A percentile compares a stretch with the other conserved stretches of the same genome.
Evolutionary conservation across 1,140 invertebrate genomes (phyloP).

Genomic region (Doryteuthis pealeii): DNA sequence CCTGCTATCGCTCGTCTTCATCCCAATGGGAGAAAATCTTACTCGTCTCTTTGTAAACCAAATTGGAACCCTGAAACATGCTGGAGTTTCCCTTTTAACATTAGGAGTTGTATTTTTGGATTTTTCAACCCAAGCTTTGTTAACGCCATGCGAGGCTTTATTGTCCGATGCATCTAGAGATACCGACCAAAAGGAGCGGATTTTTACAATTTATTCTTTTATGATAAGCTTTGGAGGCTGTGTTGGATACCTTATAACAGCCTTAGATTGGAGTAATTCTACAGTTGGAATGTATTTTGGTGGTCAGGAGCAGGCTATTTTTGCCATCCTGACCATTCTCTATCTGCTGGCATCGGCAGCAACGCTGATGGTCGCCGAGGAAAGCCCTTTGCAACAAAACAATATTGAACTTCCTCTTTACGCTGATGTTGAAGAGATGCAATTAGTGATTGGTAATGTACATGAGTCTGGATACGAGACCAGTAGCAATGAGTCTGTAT

Average conservation of each 20-base stretch:
- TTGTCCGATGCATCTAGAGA: constrained; percentile 58
- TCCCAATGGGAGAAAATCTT: constrained; percentile 54
- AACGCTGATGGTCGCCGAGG: constrained; percentile 49
- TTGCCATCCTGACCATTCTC: constrained; percentile 51
- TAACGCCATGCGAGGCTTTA: constrained; percentile 63
- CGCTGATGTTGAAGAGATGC: constrained; percentile 7
- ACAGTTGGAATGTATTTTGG: constrained; percentile 49
- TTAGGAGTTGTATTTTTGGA: constrained; percentile 61
- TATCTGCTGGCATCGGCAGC: constrained; percentile 47
- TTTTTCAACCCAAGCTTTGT: constrained; percentile 61
- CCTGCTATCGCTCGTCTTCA: constrained; percentile 55
- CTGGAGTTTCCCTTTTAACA: constrained; percentile 50
- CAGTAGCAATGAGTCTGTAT: constrained; percentile 24
- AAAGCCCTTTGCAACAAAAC: constrained; percentile 31
- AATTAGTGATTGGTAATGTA: constrained; percentile 19
- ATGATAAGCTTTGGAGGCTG: constrained; percentile 63
- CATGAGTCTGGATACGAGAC: constrained; percentile 45
- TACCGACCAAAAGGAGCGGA: constrained; percentile 50
- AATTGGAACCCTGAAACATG: constrained; percentile 27
- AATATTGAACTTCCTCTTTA: background rate
- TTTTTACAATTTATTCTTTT: constrained; percentile 62
- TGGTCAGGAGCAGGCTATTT: constrained; percentile 53
- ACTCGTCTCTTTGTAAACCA: constrained; percentile 32
- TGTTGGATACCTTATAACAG: constrained; percentile 62
- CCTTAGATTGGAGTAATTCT: constrained; percentile 61